Evolutionary conservation across 2,797 vertebrate species (phyloP).

Genomic region (Hylomyscus alleni): DNA sequence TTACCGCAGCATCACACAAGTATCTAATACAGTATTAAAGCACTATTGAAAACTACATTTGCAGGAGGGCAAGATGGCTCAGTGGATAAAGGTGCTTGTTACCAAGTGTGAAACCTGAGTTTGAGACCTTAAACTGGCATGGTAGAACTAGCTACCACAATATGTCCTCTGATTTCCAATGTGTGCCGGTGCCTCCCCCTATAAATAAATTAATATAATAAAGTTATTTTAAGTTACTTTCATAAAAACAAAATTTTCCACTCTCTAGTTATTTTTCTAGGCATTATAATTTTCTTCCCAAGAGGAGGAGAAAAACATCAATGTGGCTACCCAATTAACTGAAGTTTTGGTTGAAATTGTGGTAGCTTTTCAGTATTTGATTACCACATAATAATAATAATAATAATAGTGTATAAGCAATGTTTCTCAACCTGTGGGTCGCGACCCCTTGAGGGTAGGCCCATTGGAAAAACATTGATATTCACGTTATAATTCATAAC

Average conservation of each 20-base stretch:
- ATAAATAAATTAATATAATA: neutral
- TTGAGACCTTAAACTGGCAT: too few species aligned
- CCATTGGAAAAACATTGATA: neutral
- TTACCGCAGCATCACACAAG: neutral
- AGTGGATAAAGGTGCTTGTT: neutral
- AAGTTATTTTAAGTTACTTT: neutral
- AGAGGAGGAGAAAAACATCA: slow-evolving; percentile 36
- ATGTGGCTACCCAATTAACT: neutral
- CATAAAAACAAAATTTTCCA: neutral
- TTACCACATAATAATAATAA: too few species aligned
- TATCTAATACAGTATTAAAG: neutral
- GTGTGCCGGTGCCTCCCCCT: neutral
- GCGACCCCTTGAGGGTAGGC: neutral
- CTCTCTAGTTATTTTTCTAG: neutral
- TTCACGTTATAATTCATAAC: neutral
- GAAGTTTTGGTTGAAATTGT: slow-evolving; percentile 16
- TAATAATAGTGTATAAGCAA: neutral
- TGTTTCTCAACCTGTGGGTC: neutral
- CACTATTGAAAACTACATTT: slow-evolving; percentile 19
- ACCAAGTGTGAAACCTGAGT: neutral
- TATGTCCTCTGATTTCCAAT: neutral
- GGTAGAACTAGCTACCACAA: neutral
- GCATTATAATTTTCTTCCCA: slow-evolving; percentile 54
- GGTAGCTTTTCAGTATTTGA: slow-evolving; percentile 33
- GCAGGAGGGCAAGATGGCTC: neutral